Conservation (phyloP, 2,113 vertebrate species). For the Typhlomys cinereus region DNA sequence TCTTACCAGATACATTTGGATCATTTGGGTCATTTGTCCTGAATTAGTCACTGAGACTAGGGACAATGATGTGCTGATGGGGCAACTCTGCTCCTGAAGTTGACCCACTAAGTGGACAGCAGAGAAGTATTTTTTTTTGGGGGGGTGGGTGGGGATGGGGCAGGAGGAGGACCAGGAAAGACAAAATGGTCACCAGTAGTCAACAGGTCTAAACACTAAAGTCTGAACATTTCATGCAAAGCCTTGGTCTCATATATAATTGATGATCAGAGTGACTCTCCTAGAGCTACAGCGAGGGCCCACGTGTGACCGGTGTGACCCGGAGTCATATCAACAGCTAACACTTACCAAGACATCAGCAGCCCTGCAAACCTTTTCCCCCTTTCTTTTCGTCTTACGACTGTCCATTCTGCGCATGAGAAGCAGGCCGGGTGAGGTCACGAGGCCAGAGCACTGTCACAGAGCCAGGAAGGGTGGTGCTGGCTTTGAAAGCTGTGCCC, state of each 20-base stretch:
- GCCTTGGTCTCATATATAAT: background rate
- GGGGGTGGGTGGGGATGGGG: too few species aligned
- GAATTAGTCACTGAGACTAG: background rate
- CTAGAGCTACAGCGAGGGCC: background rate
- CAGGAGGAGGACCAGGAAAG: background rate
- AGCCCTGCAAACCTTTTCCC: conserved; percentile 45
- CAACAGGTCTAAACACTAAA: background rate
- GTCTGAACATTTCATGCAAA: background rate
- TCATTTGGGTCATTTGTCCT: background rate
- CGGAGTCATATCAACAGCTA: background rate
- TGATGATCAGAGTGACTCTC: background rate
- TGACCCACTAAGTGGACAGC: background rate
- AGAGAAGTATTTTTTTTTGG: background rate
- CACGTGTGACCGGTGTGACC: background rate
- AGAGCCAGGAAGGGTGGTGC: conserved; percentile 58
- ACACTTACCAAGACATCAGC: background rate
- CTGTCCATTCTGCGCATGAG: conserved; percentile 52
- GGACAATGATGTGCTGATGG: background rate
- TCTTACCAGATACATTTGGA: background rate
- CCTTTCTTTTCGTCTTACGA: conserved; percentile 52
- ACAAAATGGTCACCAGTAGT: background rate
- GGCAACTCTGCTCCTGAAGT: background rate
- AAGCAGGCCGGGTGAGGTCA: conserved; percentile 38
- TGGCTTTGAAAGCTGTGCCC: conserved; percentile 57
- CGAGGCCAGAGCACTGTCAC: conserved; percentile 41